phyloP scores from a whole-genome alignment of 2,888 invertebrate genomes.

The Pterostichus madidus region DNA sequence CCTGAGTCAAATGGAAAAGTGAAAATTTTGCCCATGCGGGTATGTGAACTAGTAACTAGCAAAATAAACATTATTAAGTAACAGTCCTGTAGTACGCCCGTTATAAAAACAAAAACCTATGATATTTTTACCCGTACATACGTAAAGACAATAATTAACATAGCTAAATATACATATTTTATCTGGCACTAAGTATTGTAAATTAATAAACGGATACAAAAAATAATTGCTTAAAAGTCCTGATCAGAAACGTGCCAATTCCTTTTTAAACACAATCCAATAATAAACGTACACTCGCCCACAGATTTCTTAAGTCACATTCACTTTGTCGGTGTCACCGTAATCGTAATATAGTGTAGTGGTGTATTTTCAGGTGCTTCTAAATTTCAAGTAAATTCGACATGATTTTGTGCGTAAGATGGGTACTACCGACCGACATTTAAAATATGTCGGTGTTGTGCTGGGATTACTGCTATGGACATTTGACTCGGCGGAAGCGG shows the following conservation, averaged over 20 bases:
- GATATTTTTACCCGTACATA: constrained; percentile 20
- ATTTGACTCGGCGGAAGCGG: constrained; percentile 4
- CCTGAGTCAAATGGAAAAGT: constrained; percentile 60
- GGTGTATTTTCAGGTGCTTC: constrained; percentile 54
- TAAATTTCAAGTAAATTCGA: constrained; percentile 45
- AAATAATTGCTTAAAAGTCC: background rate
- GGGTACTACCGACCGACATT: constrained; percentile 55
- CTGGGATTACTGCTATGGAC: constrained; percentile 39
- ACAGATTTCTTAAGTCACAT: background rate
- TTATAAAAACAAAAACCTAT: background rate
- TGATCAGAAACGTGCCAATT: constrained; percentile 13
- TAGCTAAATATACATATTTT: constrained; percentile 52
- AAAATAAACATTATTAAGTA: constrained; percentile 27
- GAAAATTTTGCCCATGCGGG: constrained; percentile 58
- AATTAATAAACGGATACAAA: constrained; percentile 8
- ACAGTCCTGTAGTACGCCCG: background rate
- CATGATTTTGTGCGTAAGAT: constrained; percentile 59
- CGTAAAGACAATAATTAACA: constrained; percentile 47
- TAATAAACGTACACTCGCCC: too few relatives aligned
- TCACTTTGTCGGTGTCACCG: background rate
- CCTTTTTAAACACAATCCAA: constrained; percentile 15
- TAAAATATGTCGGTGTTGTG: constrained; percentile 62
- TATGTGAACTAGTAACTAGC: constrained; percentile 40
- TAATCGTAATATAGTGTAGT: background rate
- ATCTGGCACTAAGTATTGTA: constrained; percentile 7